These are phyloP conservation scores for Lasioglossum albipes DNA, from an alignment of 1,140 invertebrate genomes.

Conservation along the genomic window DNA sequence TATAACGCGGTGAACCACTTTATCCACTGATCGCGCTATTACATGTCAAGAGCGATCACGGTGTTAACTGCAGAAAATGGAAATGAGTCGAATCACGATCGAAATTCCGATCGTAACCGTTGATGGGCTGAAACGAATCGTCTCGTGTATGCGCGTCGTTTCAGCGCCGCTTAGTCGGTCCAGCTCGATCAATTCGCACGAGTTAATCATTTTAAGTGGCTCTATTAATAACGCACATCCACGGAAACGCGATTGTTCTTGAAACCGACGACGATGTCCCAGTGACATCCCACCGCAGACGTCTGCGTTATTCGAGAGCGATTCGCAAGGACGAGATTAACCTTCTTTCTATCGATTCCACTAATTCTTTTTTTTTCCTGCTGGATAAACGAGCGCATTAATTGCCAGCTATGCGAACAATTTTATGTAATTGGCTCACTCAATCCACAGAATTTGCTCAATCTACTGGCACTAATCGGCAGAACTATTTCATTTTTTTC, in stretches of 20 bases:
- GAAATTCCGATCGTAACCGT: constrained; percentile 42
- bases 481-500: too few species aligned
- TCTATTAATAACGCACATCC: constrained; percentile 68
- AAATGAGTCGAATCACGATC: constrained; percentile 38
- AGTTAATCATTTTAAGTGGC: constrained; percentile 70
- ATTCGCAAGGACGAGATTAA: constrained; percentile 9
- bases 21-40: constrained; percentile 26
- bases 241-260: constrained; percentile 60
- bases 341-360: neutral
- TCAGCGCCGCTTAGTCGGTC: constrained; percentile 31
- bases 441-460: too few species aligned
- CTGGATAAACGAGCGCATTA: too few species aligned
- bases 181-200: constrained; percentile 65
- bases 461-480: too few species aligned
- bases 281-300: constrained; percentile 9
- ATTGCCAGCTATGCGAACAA: too few species aligned
- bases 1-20: neutral
- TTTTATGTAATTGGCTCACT: too few species aligned
- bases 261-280: constrained; percentile 42
- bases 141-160: constrained; percentile 46
- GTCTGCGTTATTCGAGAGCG: constrained; percentile 47
- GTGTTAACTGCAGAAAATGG: constrained; percentile 15
- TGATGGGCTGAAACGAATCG: constrained; percentile 62
- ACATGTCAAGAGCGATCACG: neutral
- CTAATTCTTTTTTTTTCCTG: too few species aligned